A percentile compares a stretch with the other conserved stretches of the same genome.
Conservation (phyloP, 2,888 invertebrate species). For the Andrena camellia region DNA sequence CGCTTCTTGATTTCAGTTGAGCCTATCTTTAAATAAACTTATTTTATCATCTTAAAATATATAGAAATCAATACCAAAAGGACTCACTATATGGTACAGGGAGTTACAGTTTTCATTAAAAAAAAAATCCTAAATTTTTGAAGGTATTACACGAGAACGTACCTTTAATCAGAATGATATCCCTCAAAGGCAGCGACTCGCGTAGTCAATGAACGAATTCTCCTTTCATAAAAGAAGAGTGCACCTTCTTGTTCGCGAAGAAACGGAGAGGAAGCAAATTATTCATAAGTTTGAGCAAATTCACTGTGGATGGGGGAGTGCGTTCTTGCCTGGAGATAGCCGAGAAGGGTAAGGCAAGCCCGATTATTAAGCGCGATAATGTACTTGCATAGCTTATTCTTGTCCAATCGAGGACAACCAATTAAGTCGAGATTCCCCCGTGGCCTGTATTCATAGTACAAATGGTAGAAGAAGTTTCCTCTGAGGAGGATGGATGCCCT, state of each 20-base stretch:
- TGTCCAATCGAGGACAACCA: constrained; percentile 51
- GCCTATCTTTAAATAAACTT: too few species aligned
- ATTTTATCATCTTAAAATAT: too few species aligned
- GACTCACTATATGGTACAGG: too few species aligned
- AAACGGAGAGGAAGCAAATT: not conserved
- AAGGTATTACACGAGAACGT: not conserved
- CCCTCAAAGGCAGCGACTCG: not conserved
- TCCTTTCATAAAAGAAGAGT: not conserved
- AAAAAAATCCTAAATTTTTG: too few species aligned
- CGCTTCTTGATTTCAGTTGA: too few species aligned
- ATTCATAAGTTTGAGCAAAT: constrained; percentile 3
- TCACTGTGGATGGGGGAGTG: not conserved
- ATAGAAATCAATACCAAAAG: too few species aligned
- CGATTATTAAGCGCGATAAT: constrained; percentile 41
- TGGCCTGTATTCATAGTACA: constrained; percentile 28
- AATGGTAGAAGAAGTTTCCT: constrained; percentile 46
- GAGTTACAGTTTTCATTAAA: too few species aligned
- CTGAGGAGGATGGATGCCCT: constrained; percentile 2
- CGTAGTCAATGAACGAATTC: not conserved
- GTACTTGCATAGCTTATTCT: constrained; percentile 48
- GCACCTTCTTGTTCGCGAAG: not conserved
- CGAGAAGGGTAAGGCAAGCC: not conserved
- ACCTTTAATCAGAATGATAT: not conserved
- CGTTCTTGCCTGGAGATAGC: not conserved
- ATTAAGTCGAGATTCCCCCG: constrained; percentile 38